phyloP scores from a whole-genome alignment of 2,797 vertebrate genomes.

The Gadopsis marmoratus region DNA sequence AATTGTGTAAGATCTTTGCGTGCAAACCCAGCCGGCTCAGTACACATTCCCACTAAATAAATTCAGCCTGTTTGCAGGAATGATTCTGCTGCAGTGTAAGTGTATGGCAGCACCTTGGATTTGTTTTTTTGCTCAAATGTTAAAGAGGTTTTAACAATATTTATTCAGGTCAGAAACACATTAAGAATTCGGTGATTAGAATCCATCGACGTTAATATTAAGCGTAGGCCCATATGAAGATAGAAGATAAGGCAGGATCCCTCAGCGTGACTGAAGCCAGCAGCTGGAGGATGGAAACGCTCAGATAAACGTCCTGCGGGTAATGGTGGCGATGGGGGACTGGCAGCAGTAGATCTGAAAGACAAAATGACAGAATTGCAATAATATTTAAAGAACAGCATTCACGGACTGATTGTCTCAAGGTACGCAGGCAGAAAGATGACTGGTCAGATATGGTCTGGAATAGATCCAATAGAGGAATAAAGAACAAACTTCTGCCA shows the following conservation, averaged over 20 bases:
- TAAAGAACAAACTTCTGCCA: not conserved
- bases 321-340: not conserved
- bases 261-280: not conserved
- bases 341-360: not conserved
- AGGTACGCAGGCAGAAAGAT: not conserved
- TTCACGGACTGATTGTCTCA: not conserved
- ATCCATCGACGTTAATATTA: not conserved
- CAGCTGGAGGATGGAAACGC: not conserved
- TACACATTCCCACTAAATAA: slow-evolving; percentile 29
- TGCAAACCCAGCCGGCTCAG: slow-evolving; percentile 29
- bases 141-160: not conserved
- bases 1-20: slow-evolving; percentile 28
- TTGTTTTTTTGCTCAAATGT: not conserved
- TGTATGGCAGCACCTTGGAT: not conserved
- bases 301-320: not conserved
- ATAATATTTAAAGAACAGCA: not conserved
- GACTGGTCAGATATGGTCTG: no score
- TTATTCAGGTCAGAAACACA: not conserved
- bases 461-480: not conserved
- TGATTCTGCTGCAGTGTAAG: not conserved
- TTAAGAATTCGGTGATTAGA: not conserved
- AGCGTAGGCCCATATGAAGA: not conserved
- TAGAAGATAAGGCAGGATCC: not conserved
- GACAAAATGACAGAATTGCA: not conserved
- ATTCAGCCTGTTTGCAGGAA: slow-evolving; percentile 51